Evolutionary conservation across 2,113 vertebrate species (phyloP), one percentile per base, ranked within the genome.

Genomic region (Etia nguti): DNA sequence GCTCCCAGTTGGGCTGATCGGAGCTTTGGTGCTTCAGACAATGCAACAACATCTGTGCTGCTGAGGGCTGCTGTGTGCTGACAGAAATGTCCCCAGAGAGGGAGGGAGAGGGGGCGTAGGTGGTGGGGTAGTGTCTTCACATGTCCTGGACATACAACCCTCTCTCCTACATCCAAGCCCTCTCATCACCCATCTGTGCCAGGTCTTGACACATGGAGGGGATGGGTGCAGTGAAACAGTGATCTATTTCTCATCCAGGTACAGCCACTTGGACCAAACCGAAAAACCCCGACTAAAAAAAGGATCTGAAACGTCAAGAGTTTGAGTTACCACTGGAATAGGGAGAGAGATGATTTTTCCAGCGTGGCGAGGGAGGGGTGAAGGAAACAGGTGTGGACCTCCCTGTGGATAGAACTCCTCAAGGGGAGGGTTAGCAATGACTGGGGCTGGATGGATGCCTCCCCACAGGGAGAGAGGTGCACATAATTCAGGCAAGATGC

Each of bases 11-110:
- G 95, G 93, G 92, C 91, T 92, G 89, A 95, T 94, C 92, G 70
- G 55, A 89, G 92, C 93, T 94, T 86, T 83, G 90, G 88, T 88
- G 91, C 92, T 95, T 89, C 90, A 95, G 93, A 94, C 96, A 95
- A 95, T 95, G 94, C 95, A 93, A 92, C 95, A 96, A 94, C 95
- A 96, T 95, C 96, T 96, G 96, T 94, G 95, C 91, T 86, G 86
- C 93, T 79, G 90, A 93, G 92, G 88, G 91, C 91, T 93, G 90
- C 31, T 92, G 91, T 93, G 91, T 91, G 92, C 93, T 93, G 95
- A 94, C 93, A 93, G 92, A 94, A 92, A 89, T 84, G 8, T 95
- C 95, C 94, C 95, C 29, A 73, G 95, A 93, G 92, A 84, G 26
- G 68, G 80, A 31, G 80, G 36, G 83, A 41, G 24, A 20, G 82